These are phyloP conservation scores for Agrochola macilenta DNA, from an alignment of 2,888 invertebrate species.

Conservation along the genomic window DNA sequence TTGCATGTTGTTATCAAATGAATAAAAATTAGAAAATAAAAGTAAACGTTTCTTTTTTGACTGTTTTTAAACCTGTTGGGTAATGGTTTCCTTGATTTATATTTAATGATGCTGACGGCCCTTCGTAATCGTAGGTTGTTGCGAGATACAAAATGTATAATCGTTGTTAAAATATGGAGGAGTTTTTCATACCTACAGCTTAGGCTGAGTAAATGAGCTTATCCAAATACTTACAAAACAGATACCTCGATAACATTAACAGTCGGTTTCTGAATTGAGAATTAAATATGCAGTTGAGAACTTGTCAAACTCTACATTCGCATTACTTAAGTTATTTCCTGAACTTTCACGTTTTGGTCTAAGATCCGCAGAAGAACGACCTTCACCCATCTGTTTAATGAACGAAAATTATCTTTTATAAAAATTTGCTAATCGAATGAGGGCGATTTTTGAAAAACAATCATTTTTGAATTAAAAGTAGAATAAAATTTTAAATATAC, in stretches of 20 bases:
- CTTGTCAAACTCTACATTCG: background rate
- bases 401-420: too few relatives aligned
- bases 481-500: too few relatives aligned
- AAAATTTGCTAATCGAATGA: too few relatives aligned
- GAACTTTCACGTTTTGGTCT: too few relatives aligned
- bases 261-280: background rate
- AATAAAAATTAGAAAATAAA: constrained; percentile 14
- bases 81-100: constrained; percentile 35
- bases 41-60: constrained; percentile 22
- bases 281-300: background rate
- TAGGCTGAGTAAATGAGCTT: background rate
- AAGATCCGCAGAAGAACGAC: too few relatives aligned
- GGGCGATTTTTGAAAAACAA: too few relatives aligned
- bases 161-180: background rate
- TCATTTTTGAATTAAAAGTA: too few relatives aligned
- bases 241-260: background rate
- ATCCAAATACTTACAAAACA: background rate
- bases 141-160: background rate
- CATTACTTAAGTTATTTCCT: background rate
- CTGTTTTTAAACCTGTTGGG: background rate
- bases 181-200: background rate
- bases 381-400: too few relatives aligned
- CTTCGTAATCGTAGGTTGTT: constrained; percentile 8
- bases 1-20: constrained; percentile 43
- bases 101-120: constrained; percentile 30